Percentiles rank a stretch among this genome's conserved stretches.
Conservation (phyloP, 2,113 vertebrate genomes). For the Lophura nycthemera region DNA sequence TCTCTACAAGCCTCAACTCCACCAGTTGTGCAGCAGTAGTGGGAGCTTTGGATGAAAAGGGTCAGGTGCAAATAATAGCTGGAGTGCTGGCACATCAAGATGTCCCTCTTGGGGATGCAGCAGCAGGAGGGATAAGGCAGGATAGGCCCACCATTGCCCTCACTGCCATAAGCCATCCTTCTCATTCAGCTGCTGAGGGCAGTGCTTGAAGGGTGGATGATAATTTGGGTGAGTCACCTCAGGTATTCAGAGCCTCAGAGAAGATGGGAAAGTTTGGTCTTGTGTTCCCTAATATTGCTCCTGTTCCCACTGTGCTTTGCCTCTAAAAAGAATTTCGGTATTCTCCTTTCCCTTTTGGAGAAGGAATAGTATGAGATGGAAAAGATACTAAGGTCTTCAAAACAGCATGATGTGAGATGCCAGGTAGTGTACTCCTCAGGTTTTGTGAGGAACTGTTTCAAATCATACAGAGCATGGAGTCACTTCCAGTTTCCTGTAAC, state of each 20-base stretch:
- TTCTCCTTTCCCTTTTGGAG: background rate
- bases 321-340: background rate
- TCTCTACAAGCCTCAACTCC: conserved; percentile 27
- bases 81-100: conserved; percentile 22
- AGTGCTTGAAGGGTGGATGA: background rate
- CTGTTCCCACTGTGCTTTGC: background rate
- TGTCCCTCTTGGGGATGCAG: conserved; percentile 23
- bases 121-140: background rate
- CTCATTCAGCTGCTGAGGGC: background rate
- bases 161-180: background rate
- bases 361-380: background rate
- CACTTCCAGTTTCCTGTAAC: background rate
- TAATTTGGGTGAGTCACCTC: background rate
- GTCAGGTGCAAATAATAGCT: conserved; percentile 56
- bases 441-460: background rate
- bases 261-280: background rate
- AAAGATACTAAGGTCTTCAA: background rate
- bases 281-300: background rate
- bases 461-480: background rate
- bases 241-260: background rate
- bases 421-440: background rate
- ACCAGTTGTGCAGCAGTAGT: background rate
- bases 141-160: background rate
- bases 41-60: background rate
- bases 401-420: background rate